These are phyloP conservation scores for Dendropsophus ebraccatus DNA, from an alignment of 2,113 vertebrate species.

Conservation along the genomic window DNA sequence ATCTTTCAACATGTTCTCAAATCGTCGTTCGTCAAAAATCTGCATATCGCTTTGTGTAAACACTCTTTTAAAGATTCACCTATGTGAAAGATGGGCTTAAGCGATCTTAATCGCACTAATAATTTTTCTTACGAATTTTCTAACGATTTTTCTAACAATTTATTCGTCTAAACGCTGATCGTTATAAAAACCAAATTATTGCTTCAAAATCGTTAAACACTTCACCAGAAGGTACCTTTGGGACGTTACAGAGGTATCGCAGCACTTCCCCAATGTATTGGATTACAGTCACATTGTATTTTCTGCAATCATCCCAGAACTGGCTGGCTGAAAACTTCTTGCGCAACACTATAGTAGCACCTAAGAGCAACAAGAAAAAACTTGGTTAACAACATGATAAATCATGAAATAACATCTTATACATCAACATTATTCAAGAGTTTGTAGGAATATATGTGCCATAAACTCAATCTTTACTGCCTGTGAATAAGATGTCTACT, in stretches of 20 bases:
- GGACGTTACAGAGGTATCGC: slow-evolving; percentile 81
- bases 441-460: background rate
- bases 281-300: slow-evolving; percentile 80
- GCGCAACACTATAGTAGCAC: slow-evolving; percentile 79
- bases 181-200: no score
- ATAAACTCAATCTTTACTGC: background rate
- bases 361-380: slow-evolving; percentile 66
- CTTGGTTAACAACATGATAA: no score
- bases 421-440: background rate
- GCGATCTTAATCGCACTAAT: no score
- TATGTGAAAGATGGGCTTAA: background rate
- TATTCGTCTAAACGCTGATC: no score
- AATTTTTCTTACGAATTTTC: no score
- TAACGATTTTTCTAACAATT: no score
- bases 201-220: no score
- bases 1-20: no score
- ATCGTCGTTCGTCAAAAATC: no score
- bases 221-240: slow-evolving; percentile 72
- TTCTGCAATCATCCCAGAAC: slow-evolving; percentile 91
- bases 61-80: no score
- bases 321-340: slow-evolving; percentile 87
- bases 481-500: background rate
- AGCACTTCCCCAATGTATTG: slow-evolving; percentile 90
- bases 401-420: background rate
- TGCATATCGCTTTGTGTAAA: no score